A percentile compares a stretch with the other conserved stretches of the same genome.
Conservation (phyloP, 2,888 invertebrate genomes). For the Pseudoips prasinana region DNA sequence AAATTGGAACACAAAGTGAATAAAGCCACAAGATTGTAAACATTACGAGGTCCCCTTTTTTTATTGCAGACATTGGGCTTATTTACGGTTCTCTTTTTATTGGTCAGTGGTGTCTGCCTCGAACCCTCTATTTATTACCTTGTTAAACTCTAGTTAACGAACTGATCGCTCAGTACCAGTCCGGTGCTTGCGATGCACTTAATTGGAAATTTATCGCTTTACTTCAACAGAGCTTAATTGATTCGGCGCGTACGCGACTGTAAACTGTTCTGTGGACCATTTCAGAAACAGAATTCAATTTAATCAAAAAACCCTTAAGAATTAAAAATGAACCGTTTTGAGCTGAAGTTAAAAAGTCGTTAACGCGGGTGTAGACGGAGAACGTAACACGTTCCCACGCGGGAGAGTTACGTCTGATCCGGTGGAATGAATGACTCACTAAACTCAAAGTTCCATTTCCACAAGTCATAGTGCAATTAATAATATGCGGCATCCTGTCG, state of each 20-base stretch:
- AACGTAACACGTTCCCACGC: conserved; percentile 71
- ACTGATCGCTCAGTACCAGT: conserved; percentile 61
- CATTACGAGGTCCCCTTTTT: conserved; percentile 79
- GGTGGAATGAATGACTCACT: conserved; percentile 79
- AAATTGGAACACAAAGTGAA: conserved; percentile 82
- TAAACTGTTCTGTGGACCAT: conserved; percentile 43
- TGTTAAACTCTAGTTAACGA: conserved; percentile 80
- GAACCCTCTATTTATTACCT: conserved; percentile 75
- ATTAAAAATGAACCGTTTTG: conserved; percentile 38
- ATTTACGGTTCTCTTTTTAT: conserved; percentile 79
- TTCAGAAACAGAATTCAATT: conserved; percentile 44
- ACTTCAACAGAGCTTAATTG: conserved; percentile 62
- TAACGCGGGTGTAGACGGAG: conserved; percentile 62
- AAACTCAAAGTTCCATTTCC: conserved; percentile 77
- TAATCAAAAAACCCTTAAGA: conserved; percentile 40
- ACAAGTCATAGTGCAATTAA: conserved; percentile 83
- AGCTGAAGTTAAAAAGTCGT: conserved; percentile 43
- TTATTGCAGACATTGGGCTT: conserved; percentile 72
- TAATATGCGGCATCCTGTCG: conserved; percentile 82
- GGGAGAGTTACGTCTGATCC: conserved; percentile 53
- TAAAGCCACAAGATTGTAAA: conserved; percentile 82
- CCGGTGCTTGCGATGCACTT: conserved; percentile 56
- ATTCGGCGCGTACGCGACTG: conserved; percentile 58
- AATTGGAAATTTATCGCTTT: conserved; percentile 73
- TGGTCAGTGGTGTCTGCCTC: conserved; percentile 63